phyloP scores from a whole-genome alignment of 2,113 vertebrate genomes.

The Hemibagrus wyckioides region DNA sequence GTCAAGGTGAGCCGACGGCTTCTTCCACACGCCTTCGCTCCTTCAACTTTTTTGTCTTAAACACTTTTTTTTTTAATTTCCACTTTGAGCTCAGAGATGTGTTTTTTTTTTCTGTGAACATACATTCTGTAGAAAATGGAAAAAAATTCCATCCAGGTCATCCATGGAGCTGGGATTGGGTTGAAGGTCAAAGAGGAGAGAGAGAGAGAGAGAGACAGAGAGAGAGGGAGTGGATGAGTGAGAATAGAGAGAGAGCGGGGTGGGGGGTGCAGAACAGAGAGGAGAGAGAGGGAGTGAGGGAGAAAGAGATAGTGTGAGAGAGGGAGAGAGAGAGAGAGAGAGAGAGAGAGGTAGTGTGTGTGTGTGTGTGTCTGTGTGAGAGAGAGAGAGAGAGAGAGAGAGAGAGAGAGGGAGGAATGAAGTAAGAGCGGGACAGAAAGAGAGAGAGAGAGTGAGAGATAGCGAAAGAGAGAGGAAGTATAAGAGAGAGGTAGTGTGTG shows the following conservation, averaged over 20 bases:
- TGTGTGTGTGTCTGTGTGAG: too few species aligned
- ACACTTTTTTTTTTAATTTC: not conserved
- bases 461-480: not conserved
- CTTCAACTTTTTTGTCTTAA: constrained; percentile 44
- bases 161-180: not conserved
- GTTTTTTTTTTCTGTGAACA: not conserved
- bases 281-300: too few species aligned
- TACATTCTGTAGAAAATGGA: not conserved
- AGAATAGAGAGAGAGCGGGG: constrained; percentile 1
- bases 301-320: not conserved
- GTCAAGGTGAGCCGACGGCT: constrained; percentile 88
- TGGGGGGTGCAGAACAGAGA: not conserved
- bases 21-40: constrained; percentile 56
- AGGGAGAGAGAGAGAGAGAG: not conserved
- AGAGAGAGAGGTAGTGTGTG: not conserved
- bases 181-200: not conserved
- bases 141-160: not conserved
- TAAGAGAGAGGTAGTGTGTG: not conserved
- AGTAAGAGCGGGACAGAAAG: too few species aligned
- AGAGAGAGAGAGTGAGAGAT: not conserved
- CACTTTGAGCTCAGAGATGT: not conserved
- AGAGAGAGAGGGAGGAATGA: too few species aligned
- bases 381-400: not conserved
- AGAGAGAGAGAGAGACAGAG: not conserved
- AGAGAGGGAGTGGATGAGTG: too few species aligned